A percentile compares a stretch with the other conserved stretches of the same genome.
These are phyloP conservation scores for Trachelus iudaicus DNA, from an alignment of 2,888 invertebrate species.

Conservation along the genomic window DNA sequence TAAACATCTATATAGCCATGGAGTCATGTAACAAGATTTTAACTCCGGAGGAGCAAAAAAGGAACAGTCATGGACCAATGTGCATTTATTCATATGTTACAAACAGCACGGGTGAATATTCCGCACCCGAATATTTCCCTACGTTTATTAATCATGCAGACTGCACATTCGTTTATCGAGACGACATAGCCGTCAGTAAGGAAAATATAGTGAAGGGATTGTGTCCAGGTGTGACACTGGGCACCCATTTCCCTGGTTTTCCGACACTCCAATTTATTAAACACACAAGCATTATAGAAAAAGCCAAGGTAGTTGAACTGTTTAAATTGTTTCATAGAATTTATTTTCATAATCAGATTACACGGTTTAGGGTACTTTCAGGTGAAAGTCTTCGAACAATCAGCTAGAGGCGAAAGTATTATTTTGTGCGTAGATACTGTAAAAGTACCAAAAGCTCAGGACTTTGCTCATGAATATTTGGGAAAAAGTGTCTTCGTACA, in stretches of 20 bases:
- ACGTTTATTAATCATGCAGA: conserved; percentile 71
- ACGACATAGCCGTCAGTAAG: conserved; percentile 71
- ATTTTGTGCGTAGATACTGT: conserved; percentile 74
- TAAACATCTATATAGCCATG: conserved; percentile 71
- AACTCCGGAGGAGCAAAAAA: conserved; percentile 75
- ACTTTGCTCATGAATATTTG: conserved; percentile 73
- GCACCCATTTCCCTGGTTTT: conserved; percentile 88
- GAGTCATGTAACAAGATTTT: conserved; percentile 74
- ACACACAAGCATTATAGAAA: conserved; percentile 73
- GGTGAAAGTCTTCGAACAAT: conserved; percentile 92
- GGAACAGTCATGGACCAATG: conserved; percentile 92
- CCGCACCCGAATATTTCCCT: conserved; percentile 75
- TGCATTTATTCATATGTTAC: conserved; percentile 77
- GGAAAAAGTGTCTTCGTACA: conserved; percentile 83
- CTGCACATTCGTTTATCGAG: conserved; percentile 67
- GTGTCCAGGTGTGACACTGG: conserved; percentile 74
- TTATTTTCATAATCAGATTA: not conserved
- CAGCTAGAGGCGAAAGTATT: conserved; percentile 85
- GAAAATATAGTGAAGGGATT: conserved; percentile 76
- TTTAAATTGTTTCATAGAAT: conserved; percentile 7
- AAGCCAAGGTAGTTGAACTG: conserved; percentile 54
- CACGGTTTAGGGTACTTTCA: conserved; percentile 47
- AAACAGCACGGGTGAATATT: conserved; percentile 70
- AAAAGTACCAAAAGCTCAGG: conserved; percentile 65
- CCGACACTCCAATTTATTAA: conserved; percentile 89